phyloP scores from a whole-genome alignment of 2,888 invertebrate species.

The Agapostemon virescens region DNA sequence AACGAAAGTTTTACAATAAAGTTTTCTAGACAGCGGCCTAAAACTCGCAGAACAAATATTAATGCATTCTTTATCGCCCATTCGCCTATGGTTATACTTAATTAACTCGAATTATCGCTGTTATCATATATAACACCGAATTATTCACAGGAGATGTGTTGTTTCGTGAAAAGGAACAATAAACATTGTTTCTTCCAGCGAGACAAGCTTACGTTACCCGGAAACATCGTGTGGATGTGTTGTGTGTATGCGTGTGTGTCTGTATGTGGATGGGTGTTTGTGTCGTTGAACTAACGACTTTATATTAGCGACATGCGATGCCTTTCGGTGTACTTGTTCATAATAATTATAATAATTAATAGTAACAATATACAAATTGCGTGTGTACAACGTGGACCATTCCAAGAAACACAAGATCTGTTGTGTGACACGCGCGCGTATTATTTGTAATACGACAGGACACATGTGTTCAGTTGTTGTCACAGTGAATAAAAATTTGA shows the following conservation, averaged over 20 bases:
- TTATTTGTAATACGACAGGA: conserved; percentile 15
- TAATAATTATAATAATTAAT: neutral
- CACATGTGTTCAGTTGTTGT: conserved; percentile 21
- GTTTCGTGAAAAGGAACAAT: neutral
- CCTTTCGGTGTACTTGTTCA: neutral
- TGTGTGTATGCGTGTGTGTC: no score
- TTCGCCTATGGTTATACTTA: conserved; percentile 17
- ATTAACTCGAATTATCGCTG: conserved; percentile 12
- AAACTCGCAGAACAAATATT: conserved; percentile 13
- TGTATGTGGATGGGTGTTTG: no score
- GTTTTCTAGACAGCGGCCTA: neutral
- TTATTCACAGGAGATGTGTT: neutral
- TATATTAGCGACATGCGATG: neutral
- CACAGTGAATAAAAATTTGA: conserved; percentile 40
- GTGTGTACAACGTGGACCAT: conserved; percentile 29
- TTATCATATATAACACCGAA: no score
- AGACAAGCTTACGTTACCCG: neutral
- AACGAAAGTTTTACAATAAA: conserved; percentile 33
- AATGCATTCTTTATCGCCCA: conserved; percentile 18
- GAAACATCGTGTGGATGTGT: no score
- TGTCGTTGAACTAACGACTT: neutral
- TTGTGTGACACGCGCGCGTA: neutral
- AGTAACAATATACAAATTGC: conserved; percentile 3
- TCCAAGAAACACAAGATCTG: conserved; percentile 2
- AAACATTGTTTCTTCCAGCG: neutral